Percentiles rank a stretch among this genome's conserved stretches.
phyloP scores from a whole-genome alignment of 2,113 vertebrate species.

The Noturus placidus region DNA sequence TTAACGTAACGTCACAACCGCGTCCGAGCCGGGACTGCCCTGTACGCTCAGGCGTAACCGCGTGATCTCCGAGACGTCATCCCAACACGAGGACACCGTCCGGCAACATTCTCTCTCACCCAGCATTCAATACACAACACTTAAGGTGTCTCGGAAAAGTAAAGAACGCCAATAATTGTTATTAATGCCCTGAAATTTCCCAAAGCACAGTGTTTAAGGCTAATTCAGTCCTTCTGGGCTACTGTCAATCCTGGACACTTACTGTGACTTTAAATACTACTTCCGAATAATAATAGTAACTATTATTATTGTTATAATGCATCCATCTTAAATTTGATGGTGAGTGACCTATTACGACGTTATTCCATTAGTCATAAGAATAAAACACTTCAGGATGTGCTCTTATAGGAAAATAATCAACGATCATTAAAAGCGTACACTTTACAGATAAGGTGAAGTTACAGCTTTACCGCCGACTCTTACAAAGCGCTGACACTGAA shows the following conservation, averaged over 20 bases:
- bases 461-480: too few species aligned
- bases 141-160: slow-evolving; percentile 71
- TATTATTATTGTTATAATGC: background rate
- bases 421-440: too few species aligned
- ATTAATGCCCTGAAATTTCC: slow-evolving; percentile 66
- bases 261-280: background rate
- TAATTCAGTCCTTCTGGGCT: slow-evolving; percentile 44
- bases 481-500: too few species aligned
- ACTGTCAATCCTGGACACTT: slow-evolving; percentile 44
- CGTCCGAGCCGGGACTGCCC: background rate
- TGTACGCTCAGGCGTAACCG: slow-evolving; percentile 41
- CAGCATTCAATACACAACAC: slow-evolving; percentile 72
- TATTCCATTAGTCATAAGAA: background rate
- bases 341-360: background rate
- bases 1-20: background rate
- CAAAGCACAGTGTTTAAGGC: slow-evolving; percentile 59
- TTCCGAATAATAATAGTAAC: background rate
- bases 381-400: background rate
- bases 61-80: slow-evolving; percentile 61
- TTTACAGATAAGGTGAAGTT: too few species aligned
- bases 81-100: slow-evolving; percentile 61
- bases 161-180: slow-evolving; percentile 72
- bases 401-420: background rate
- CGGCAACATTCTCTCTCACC: slow-evolving; percentile 66
- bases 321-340: background rate